Conservation (phyloP, 2,797 vertebrate species). For the Euthynnus affinis region DNA sequence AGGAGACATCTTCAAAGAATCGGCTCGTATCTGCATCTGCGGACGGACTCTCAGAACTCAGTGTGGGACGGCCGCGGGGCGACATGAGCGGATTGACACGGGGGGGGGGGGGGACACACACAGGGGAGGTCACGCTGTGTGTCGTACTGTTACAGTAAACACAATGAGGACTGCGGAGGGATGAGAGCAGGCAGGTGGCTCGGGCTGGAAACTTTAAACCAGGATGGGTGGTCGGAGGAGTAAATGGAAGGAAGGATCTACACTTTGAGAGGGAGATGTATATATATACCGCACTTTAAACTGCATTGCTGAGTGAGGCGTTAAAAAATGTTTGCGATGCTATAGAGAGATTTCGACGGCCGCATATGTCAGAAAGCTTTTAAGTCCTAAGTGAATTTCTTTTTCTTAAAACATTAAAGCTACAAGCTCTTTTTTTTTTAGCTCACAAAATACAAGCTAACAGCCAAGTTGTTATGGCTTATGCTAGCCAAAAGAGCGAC, state of each 20-base stretch:
- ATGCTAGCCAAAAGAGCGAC: too few species aligned
- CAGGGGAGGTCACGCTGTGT: not conserved
- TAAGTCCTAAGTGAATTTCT: not conserved
- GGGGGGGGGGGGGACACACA: too few species aligned
- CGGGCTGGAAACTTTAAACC: not conserved
- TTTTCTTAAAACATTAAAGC: not conserved
- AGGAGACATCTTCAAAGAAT: slow-evolving; percentile 71
- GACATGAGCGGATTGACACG: not conserved
- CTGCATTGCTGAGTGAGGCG: not conserved
- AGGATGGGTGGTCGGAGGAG: slow-evolving; percentile 13
- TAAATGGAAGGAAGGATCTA: not conserved
- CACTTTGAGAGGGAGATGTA: not conserved
- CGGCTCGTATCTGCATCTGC: slow-evolving; percentile 40
- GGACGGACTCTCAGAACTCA: slow-evolving; percentile 51
- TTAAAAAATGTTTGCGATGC: not conserved
- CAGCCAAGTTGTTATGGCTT: not conserved
- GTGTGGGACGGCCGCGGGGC: slow-evolving; percentile 3
- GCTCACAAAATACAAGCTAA: not conserved
- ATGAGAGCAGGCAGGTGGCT: slow-evolving; percentile 15
- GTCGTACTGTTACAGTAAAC: slow-evolving; percentile 39
- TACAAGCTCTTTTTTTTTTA: not conserved
- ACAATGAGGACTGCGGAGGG: not conserved
- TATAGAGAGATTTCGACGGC: not conserved
- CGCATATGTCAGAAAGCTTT: not conserved
- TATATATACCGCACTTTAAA: not conserved